A percentile compares a stretch with the other conserved stretches of the same genome.
Conservation (phyloP, 2,113 vertebrate species). For the Elaphurus davidianus region DNA sequence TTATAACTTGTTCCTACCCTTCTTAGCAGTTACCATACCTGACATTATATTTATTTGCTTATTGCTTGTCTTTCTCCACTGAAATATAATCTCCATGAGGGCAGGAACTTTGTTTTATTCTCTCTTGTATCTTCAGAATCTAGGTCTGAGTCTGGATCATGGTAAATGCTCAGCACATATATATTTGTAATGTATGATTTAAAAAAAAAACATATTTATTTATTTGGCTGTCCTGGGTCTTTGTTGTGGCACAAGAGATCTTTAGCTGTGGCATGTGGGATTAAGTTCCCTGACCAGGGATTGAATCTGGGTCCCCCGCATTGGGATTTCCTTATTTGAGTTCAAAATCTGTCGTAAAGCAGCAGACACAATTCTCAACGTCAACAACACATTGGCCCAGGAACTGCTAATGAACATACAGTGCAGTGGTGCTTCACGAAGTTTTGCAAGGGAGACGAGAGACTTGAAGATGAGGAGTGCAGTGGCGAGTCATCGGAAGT, state of each 20-base stretch:
- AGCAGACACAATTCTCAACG: background rate
- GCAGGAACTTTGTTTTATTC: background rate
- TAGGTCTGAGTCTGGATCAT: background rate
- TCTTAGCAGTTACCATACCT: background rate
- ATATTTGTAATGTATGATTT: background rate
- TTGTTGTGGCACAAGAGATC: background rate
- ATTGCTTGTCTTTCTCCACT: background rate
- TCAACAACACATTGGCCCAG: background rate
- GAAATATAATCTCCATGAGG: background rate
- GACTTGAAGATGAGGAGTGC: background rate
- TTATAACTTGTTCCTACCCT: background rate
- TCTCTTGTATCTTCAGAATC: background rate
- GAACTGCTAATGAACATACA: background rate
- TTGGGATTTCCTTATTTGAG: background rate
- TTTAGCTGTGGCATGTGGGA: background rate
- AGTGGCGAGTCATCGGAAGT: background rate
- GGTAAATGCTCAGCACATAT: background rate
- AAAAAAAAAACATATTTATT: background rate
- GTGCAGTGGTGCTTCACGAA: background rate
- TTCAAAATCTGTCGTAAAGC: background rate
- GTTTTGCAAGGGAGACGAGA: background rate
- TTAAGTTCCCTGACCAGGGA: background rate
- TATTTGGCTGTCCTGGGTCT: background rate
- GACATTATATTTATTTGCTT: background rate
- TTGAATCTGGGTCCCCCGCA: background rate